Base-by-base conservation (phyloP, 2,797 vertebrate species). In the Oreochromis mossambicus region DNA sequence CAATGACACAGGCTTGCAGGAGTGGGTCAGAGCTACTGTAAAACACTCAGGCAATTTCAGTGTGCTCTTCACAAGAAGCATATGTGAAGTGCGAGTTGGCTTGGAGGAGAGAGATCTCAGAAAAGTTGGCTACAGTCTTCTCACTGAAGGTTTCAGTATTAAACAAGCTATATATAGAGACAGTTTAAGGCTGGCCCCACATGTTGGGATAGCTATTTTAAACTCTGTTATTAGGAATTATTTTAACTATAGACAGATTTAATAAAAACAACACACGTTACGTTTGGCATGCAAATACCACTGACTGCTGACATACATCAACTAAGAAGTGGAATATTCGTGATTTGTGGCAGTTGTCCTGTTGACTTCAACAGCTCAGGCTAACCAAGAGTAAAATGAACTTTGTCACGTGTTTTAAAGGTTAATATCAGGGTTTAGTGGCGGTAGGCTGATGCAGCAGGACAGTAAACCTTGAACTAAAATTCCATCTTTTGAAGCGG, bases 251-350 rank as follows among this genome's bases (percentile, higher is more conserved):
- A 43, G n/a, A 26, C 38, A 70, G 38, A 46, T 70, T 48, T 48
- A 19, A 73, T 12, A 32, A 26, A 70, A 46, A 46, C 3, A 70
- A 46, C 66, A 41, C 1, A 15, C 66, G 21, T 36, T 66, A 14
- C 7, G 0, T 66, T 51, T 9, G 1, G 19, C 61, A 66, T 66
- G 19, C 19, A 66, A 66, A 66, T 8, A 66, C 34, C 34, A 41
- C 36, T 68, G 63, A 21, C 7, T 68, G 3, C 36, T 66, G 36
- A 66, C 12, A 66, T 8, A 38, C 7, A 70, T 0, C 38, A 43
- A 0, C 24, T 17, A 46, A 73, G 41, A 48, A 29, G 43, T 0
- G 0, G 14, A 73, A 73, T 46, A 11, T 46, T 26, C 0, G 13
- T 3, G 8, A 46, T 2, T 0, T 46, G 24, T 70, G 66, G 38